Base-by-base conservation (phyloP, 1,140 invertebrate species). In the Heliconius nattereri region DNA sequence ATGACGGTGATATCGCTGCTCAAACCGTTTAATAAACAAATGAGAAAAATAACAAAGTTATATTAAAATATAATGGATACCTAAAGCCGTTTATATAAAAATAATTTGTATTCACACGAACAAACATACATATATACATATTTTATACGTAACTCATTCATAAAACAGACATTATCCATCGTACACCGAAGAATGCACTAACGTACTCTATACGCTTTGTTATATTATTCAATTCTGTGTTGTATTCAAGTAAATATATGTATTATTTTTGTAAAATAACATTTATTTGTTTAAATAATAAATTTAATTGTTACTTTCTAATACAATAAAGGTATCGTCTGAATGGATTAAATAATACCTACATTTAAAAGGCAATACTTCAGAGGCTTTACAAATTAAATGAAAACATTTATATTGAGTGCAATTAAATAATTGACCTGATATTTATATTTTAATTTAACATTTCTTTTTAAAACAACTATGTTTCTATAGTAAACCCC, bases 1-100 rank as follows among this genome's bases (percentile, higher is more conserved):
- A 83, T 83, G 81, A 82, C 81, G 83, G 85, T 81, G 85, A 85
- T 87, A 84, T 87, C 85, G 81, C 84, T 76, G 78, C 54, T 82
- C 37, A 85, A 72, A 82, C 75, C 76, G 75, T 78, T 78, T 75
- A 49, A 83, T 80, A 81, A 80, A 78, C 66, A 78, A 75, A 80
- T 70, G 23, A 81, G 74, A 73, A 71, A 71, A 70, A 83, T 77
- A 79, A 52, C 49, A 78, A 72, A 78, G 5, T 35, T 72, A 72
- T 40, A 72, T 37, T 37, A 72, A 72, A 40, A 72, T n/a, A 3
- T 72, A 72, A 72, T 72, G 71, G 35, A 37, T 72, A 66, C 26
- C 60, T 66, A 19, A 29, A 26, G 13, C 9, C 26, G 3, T 73
- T 49, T 45, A 26, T 73, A 73, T 45, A 45, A 45, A 73, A 29